Evolutionary conservation across 2,113 vertebrate species (phyloP).

Genomic region (Pseudorectes ferrugineus): DNA sequence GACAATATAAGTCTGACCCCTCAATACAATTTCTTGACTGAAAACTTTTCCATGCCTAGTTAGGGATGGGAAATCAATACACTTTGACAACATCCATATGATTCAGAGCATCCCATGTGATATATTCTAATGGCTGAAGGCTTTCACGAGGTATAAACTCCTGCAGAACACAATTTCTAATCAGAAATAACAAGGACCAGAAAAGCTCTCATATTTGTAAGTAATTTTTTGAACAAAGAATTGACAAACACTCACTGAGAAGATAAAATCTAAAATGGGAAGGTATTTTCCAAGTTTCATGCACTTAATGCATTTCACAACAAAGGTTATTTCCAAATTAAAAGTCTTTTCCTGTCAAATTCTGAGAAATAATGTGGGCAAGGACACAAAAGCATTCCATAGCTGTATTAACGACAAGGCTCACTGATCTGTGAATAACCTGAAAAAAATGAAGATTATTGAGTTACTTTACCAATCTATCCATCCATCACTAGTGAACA

Average conservation of each 20-base stretch:
- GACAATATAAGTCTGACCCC: background rate
- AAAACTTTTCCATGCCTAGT: background rate
- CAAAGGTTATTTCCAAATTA: constrained; percentile 76
- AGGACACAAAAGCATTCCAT: constrained; percentile 81
- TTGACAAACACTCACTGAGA: background rate
- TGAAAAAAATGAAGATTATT: constrained; percentile 79
- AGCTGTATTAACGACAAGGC: constrained; percentile 80
- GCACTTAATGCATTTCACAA: constrained; percentile 13
- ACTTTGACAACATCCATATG: background rate
- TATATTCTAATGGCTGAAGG: background rate
- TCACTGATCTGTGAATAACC: constrained; percentile 89
- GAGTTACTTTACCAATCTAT: constrained; percentile 83
- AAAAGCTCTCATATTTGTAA: background rate
- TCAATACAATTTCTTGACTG: background rate
- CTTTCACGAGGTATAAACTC: background rate
- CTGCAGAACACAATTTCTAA: background rate
- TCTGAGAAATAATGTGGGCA: constrained; percentile 74
- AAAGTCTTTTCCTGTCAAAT: constrained; percentile 75
- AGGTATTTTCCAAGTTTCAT: background rate
- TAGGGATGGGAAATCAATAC: background rate
- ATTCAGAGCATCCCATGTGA: background rate
- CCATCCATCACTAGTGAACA: constrained; percentile 80
- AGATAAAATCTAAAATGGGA: background rate
- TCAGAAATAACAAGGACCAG: background rate
- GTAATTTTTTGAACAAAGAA: background rate